phyloP scores from a whole-genome alignment of 1,140 invertebrate genomes.

The Aphis gossypii region DNA sequence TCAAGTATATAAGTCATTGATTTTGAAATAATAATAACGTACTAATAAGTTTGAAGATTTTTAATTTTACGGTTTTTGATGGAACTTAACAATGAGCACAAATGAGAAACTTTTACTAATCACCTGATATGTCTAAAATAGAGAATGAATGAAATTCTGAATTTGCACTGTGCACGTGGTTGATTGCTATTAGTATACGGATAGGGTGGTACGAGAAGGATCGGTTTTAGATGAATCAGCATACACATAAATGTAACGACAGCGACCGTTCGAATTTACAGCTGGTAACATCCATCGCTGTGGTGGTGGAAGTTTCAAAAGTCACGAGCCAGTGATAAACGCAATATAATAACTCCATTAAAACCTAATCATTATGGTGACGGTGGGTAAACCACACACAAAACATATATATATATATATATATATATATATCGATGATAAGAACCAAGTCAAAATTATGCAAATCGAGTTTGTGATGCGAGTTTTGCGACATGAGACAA shows the following conservation, averaged over 20 bases:
- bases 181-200: not conserved
- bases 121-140: not conserved
- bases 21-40: no score
- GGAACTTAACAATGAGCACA: not conserved
- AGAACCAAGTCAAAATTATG: not conserved
- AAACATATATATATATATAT: not conserved
- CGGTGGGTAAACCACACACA: not conserved
- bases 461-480: not conserved
- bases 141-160: not conserved
- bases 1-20: not conserved
- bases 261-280: not conserved
- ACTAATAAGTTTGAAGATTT: not conserved
- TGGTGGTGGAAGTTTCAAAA: not conserved
- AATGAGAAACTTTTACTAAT: not conserved
- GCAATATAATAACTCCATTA: conserved; percentile 24
- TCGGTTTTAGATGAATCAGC: not conserved
- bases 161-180: not conserved
- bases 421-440: not conserved
- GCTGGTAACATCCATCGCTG: not conserved
- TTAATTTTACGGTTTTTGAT: not conserved
- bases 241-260: not conserved
- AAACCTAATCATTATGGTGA: not conserved
- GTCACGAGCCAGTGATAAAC: not conserved
- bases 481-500: not conserved
- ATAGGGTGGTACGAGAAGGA: no score